These are phyloP conservation scores for Mixornis gularis DNA, from an alignment of 2,113 vertebrate species.

Conservation along the genomic window DNA sequence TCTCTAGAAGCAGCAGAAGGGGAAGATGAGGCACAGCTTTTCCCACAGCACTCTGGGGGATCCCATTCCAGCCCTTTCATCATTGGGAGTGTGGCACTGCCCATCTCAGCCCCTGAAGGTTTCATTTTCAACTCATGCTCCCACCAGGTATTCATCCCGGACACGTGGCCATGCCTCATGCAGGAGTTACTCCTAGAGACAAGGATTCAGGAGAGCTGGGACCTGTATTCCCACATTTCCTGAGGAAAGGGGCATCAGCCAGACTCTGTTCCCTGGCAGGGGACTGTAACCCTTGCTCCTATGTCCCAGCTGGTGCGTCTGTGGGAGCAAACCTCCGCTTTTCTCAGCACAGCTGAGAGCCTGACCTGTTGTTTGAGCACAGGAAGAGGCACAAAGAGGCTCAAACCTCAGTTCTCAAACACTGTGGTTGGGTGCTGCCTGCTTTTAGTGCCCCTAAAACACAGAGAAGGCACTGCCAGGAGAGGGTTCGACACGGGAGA, in stretches of 20 bases:
- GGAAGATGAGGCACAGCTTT: background rate
- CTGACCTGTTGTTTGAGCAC: background rate
- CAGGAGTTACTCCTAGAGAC: background rate
- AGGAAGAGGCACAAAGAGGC: background rate
- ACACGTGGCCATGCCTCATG: fast-evolving
- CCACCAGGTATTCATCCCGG: background rate
- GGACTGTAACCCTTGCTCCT: fast-evolving
- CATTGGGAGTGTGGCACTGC: fast-evolving
- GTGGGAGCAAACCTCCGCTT: background rate
- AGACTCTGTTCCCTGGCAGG: background rate
- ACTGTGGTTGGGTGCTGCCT: background rate
- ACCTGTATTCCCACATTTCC: background rate
- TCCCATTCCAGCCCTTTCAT: background rate
- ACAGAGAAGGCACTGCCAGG: background rate
- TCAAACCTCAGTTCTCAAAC: background rate
- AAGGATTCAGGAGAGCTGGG: background rate
- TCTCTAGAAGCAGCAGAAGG: background rate
- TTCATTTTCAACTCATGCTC: background rate
- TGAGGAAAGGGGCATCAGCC: background rate
- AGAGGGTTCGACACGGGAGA: fast-evolving
- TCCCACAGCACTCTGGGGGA: background rate
- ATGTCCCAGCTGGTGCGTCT: background rate
- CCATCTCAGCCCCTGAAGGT: background rate
- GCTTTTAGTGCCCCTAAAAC: background rate
- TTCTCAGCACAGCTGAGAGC: background rate